Conservation (phyloP, 2,113 vertebrate genomes). For the Perca flavescens region DNA sequence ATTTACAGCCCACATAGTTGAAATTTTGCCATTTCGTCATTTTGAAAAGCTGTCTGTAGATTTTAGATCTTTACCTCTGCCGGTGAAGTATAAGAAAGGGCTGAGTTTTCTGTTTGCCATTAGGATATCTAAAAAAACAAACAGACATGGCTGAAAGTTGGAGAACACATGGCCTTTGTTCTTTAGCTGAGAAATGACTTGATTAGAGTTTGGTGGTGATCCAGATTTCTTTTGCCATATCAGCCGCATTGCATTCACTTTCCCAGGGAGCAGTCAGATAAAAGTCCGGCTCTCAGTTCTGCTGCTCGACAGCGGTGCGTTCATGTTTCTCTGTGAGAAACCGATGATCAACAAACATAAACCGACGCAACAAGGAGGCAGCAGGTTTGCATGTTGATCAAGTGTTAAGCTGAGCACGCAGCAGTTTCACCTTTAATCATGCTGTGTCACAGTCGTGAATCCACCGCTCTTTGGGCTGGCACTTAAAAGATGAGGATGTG, state of each 20-base stretch:
- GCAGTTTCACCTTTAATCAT: not conserved
- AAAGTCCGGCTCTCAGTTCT: not conserved
- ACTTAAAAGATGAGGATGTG: not conserved
- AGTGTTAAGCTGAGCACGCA: not conserved
- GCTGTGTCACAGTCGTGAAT: not conserved
- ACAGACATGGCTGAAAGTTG: not conserved
- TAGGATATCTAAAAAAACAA: not conserved
- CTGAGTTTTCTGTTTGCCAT: not conserved
- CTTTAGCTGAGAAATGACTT: not conserved
- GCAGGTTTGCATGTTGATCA: not conserved
- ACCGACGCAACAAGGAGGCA: not conserved
- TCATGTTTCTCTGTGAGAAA: not conserved
- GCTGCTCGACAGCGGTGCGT: not conserved
- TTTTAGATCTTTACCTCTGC: not conserved
- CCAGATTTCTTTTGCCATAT: not conserved
- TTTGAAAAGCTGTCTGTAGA: not conserved
- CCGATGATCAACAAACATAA: not conserved
- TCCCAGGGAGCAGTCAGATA: not conserved
- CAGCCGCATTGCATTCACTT: not conserved
- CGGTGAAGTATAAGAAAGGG: not conserved
- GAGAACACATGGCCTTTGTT: not conserved
- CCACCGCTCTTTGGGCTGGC: not conserved
- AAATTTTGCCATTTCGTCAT: not conserved
- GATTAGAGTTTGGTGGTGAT: not conserved
- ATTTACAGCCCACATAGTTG: not conserved